Base-by-base conservation (phyloP, 2,797 vertebrate species). In the Rallus crepitans region DNA sequence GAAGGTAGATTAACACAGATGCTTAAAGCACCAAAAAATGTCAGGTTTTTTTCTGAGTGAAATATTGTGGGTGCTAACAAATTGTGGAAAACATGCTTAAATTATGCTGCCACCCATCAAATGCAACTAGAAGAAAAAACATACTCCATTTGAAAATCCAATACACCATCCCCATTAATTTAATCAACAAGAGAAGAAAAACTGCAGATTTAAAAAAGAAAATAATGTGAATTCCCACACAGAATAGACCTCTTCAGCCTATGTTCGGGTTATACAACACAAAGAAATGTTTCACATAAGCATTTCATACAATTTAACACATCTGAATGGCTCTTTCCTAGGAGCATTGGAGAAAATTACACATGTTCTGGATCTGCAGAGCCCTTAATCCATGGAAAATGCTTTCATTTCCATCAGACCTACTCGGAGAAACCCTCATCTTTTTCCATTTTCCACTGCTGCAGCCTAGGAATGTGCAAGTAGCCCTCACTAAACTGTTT, bases 11-110 rank as follows among this genome's bases (percentile, higher is more conserved):
- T 93, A 95, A 90, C 85, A 81, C 45, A 79, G 72, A 76, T 63
- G 76, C 65, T 96, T 97, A 93, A 96, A 60, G 79, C 75, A 94
- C 94, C 80, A 86, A 93, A 89, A 64, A 90, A 77, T n/a, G 57
- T 80, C 85, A 87, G 0, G 3, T 28, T 93, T 68, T 60, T 60
- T 92, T 53, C 61, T 4, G 1, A 50, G 59, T 59, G 81, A 94
- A 87, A 83, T 82, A 92, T 75, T 71, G 66, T 0, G 3, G 30
- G 52, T 84, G 48, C 70, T 92, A 55, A 70, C n/a, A 68, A 75
- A 64, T 89, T 0, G 0, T 53, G 45, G 56, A 70, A 93, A 84
- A 71, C 27, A 45, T 17, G 25, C 45, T 84, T 72, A 72, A 20
- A 59, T 24, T 63, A 14, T 56, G 60, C 66, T 84, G 70, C 77